Evolutionary conservation across 1,140 invertebrate genomes (phyloP), one percentile per base, ranked within the genome.

Genomic region (Acromyrmex echinatior): DNA sequence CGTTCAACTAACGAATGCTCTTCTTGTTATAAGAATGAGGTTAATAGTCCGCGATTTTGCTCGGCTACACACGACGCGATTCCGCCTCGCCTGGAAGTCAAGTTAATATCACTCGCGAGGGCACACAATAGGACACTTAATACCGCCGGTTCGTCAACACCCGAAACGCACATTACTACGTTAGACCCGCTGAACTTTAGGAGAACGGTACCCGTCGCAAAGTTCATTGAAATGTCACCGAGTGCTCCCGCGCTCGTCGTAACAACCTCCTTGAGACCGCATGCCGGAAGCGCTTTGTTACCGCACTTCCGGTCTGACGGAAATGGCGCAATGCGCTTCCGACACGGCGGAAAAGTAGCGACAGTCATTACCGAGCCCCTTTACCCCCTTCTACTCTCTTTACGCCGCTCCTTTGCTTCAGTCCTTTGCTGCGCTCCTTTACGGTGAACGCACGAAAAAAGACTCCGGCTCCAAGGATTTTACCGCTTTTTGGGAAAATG

Each of bases 161-260:
- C 73, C 65, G 31, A 90, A 92, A 92, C 86, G 88, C 91, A 82
- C 81, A 80, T 45, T 45, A 45, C 39, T 45, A 45, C 9, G 39
- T 91, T 91, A 91, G 65, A 80, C 77, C 88, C 73, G 82, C 76
- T 92, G 92, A 94, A 94, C 93, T 93, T 93, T 92, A 73, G 63
- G 76, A 91, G 92, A 93, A 93, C 92, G 76, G 86, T 81, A 84
- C 90, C 77, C 80, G 68, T 89, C 82, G 68, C 87, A 94, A 94
- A 94, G 93, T 94, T 93, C 92, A 94, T 91, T 89, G 90, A 94
- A 94, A 94, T 93, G 93, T 93, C 92, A 93, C 89, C 87, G 90
- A 88, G 85, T 86, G 60, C 86, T 73, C 66, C 91, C 53, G 63
- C 86, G 87, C 81, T 85, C 77, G 53, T 63, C 81, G 77, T 91